phyloP scores from a whole-genome alignment of 2,113 vertebrate species.

The Bucco capensis region DNA sequence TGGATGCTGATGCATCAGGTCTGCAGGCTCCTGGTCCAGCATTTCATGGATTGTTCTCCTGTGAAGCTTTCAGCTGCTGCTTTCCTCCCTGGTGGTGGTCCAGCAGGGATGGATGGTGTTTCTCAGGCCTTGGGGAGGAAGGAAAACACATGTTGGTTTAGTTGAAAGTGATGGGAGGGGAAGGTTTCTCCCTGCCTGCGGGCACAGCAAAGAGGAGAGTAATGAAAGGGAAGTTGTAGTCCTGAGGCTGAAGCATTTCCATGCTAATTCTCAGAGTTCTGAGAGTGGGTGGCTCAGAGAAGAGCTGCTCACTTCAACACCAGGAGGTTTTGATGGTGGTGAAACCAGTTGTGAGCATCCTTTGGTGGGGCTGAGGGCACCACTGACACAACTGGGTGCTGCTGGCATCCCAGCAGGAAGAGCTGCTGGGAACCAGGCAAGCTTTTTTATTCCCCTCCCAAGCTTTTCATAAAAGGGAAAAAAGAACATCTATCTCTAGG shows the following conservation, averaged over 20 bases:
- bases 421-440: neutral
- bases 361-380: accelerated
- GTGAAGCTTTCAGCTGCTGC: neutral
- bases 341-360: neutral
- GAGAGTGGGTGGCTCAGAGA: neutral
- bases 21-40: neutral
- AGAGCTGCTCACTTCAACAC: neutral
- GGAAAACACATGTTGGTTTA: neutral
- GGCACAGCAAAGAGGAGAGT: neutral
- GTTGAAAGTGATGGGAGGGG: neutral
- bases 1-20: neutral
- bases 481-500: neutral
- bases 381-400: too few species aligned
- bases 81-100: neutral
- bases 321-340: neutral
- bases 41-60: neutral
- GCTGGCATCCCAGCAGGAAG: neutral
- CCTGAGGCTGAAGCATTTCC: neutral
- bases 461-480: neutral
- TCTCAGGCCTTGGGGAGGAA: neutral
- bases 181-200: neutral
- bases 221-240: neutral
- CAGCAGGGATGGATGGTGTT: neutral
- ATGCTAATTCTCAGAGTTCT: accelerated
- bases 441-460: neutral